Evolutionary conservation across 2,797 vertebrate genomes (phyloP), one percentile per base, ranked within the genome.

Genomic region (Gastrophryne carolinensis): DNA sequence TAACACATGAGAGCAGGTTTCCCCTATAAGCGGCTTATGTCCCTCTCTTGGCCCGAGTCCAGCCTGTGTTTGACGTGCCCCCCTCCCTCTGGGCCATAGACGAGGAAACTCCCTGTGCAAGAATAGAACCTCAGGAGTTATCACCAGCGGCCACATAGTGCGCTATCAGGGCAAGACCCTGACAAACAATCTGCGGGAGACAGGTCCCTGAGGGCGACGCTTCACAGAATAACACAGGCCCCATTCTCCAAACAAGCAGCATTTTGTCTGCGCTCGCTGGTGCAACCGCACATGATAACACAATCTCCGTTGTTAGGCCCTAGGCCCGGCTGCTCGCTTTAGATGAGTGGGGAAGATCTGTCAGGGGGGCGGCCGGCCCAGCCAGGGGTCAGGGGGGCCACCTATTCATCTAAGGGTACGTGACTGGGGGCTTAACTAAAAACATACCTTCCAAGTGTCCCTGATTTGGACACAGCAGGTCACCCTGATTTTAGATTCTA

Each of bases 21-120:
- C 64, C 34, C 26, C 50, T 73, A 34, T 58, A 66, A 74, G 57
- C 26, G 21, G 50, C 15, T 65, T n/a, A 13, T 60, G 24, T 60
- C 44, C 35, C 17, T 65, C 27, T 1, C 3, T 47, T 63, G 74
- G 57, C 17, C 21, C 19, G 1, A n/a, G 26, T 49, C 58, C 74
- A 71, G 23, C 2, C 23, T 47, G 8, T 12, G 15, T 77, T 53
- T 50, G 52, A 65, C 56, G 52, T 66, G n/a, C n/a, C 26, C 67
- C 57, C 60, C 66, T 77, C 67, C 67, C 74, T 57, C n/a, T 29
- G 41, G 57, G 41, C 21, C 1, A 2, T 37, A 65, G 57, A 17
- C 37, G 41, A 71, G 67, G 74, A 77, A 71, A 77, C 74, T 77
- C 74, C 74, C 74, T 63, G 70, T 49, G n/a, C 39, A 63, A 71